Percentiles rank a stretch among this genome's conserved stretches.
Conservation (phyloP, 2,797 vertebrate genomes). For the Microctenopoma steveboyesi region DNA sequence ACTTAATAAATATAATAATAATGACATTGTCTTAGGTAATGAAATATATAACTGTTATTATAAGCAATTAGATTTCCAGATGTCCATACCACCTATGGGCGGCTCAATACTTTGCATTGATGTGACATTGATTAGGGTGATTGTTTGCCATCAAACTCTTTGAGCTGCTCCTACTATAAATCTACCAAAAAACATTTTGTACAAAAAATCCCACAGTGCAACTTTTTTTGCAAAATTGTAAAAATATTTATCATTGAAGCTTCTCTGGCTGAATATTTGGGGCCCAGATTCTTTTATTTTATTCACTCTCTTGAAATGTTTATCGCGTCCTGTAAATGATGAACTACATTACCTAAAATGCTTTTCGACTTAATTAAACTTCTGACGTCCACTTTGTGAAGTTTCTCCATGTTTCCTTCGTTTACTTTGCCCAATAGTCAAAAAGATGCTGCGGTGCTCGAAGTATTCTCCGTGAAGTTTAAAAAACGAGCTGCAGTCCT, state of each 20-base stretch:
- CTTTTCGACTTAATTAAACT: constrained; percentile 23
- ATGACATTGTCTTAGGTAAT: not conserved
- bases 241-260: not conserved
- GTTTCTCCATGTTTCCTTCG: not conserved
- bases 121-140: not conserved
- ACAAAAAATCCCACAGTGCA: not conserved
- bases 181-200: too few relatives aligned
- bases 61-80: not conserved
- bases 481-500: not conserved
- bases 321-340: not conserved
- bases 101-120: too few relatives aligned
- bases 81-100: not conserved
- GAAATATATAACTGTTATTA: not conserved
- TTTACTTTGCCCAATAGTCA: not conserved
- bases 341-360: constrained; percentile 54
- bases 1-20: not conserved
- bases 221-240: too few relatives aligned
- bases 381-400: not conserved
- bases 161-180: too few relatives aligned
- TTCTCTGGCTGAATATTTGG: not conserved
- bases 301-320: not conserved
- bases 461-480: not conserved
- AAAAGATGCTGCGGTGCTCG: rapidly evolving
- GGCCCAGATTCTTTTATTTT: not conserved
- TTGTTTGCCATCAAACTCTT: not conserved